Evolutionary conservation across 2,113 vertebrate species (phyloP).

Genomic region (Mesitornis unicolor): DNA sequence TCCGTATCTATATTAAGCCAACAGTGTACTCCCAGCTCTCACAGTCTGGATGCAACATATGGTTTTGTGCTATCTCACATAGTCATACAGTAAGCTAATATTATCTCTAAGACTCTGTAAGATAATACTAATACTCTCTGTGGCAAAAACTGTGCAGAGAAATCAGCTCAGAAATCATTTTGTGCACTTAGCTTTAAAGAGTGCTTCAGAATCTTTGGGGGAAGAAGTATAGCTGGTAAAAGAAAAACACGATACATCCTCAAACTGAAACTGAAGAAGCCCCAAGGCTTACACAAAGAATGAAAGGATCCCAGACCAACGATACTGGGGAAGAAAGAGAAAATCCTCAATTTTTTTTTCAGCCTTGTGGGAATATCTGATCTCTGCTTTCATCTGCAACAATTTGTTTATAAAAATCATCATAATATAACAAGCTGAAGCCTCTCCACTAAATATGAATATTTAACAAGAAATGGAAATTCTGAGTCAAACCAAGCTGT

Average conservation of each 20-base stretch:
- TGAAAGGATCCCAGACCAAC: not conserved
- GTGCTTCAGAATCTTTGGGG: not conserved
- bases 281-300: constrained; percentile 28
- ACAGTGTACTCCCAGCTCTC: not conserved
- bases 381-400: not conserved
- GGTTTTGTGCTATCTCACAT: constrained; percentile 29
- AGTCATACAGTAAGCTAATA: constrained; percentile 39
- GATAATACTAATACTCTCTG: constrained; percentile 37
- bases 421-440: not conserved
- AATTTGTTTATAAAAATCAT: not conserved
- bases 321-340: not conserved
- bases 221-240: constrained; percentile 9
- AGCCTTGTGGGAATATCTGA: not conserved
- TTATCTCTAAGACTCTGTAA: constrained; percentile 55
- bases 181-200: constrained; percentile 4
- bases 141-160: not conserved
- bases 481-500: not conserved
- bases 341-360: not conserved
- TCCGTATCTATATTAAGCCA: not conserved
- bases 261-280: constrained; percentile 41
- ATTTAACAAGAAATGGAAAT: not conserved
- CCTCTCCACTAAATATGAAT: not conserved
- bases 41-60: not conserved
- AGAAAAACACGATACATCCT: constrained; percentile 46
- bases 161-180: constrained; percentile 35